A percentile compares a stretch with the other conserved stretches of the same genome.
phyloP scores from a whole-genome alignment of 1,140 invertebrate genomes.

The Lepidurus packardi region DNA sequence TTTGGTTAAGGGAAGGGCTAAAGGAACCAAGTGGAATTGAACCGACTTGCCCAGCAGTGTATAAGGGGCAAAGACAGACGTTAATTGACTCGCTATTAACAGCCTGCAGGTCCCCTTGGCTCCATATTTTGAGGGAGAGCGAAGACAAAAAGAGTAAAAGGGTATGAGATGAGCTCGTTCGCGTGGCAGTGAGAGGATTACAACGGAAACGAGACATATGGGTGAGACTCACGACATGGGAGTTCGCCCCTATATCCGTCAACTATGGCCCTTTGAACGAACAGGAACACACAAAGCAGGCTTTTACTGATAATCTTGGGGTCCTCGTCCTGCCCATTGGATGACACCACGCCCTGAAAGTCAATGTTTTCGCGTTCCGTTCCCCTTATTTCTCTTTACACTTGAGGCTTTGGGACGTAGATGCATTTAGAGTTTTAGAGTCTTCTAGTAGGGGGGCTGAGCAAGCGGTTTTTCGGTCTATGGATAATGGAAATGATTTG shows the following conservation, averaged over 20 bases:
- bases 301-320: too few relatives aligned
- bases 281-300: too few relatives aligned
- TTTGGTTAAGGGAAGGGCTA: too few relatives aligned
- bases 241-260: background rate
- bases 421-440: too few relatives aligned
- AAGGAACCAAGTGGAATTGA: too few relatives aligned
- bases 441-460: too few relatives aligned
- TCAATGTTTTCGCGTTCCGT: background rate
- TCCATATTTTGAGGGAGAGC: background rate
- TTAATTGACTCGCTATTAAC: slow-evolving; percentile 15
- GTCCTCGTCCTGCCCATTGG: background rate
- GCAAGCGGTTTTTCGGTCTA: too few relatives aligned
- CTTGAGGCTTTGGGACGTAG: too few relatives aligned
- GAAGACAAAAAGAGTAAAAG: background rate
- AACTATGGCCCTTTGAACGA: background rate
- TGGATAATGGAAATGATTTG: too few relatives aligned
- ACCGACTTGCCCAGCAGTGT: too few relatives aligned
- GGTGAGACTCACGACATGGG: background rate
- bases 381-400: too few relatives aligned
- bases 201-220: background rate
- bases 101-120: background rate
- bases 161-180: background rate
- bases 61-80: too few relatives aligned
- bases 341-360: slow-evolving; percentile 14
- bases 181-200: background rate